Evolutionary conservation across 2,888 invertebrate genomes (phyloP).

Genomic region (Chymomyza caudatula): DNA sequence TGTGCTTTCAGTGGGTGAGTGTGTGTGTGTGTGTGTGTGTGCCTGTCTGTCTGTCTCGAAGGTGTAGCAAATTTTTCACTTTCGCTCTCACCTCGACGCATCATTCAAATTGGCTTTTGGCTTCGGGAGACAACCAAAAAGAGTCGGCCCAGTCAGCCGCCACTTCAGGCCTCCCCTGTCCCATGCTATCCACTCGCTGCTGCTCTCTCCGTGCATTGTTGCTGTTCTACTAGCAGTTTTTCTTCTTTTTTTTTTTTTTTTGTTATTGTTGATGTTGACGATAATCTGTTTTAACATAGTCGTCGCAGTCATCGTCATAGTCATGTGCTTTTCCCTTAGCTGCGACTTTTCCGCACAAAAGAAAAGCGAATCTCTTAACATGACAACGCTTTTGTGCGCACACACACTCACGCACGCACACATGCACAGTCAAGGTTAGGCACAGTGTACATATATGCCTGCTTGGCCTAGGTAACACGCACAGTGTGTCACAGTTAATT

Average conservation of each 20-base stretch:
- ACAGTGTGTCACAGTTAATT: not conserved
- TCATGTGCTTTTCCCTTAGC: not conserved
- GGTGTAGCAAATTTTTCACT: constrained; percentile 44
- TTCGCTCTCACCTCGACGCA: constrained; percentile 37
- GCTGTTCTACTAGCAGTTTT: constrained; percentile 4
- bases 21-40: not conserved
- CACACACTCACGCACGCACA: constrained; percentile 6
- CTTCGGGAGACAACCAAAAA: constrained; percentile 1
- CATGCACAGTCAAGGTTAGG: constrained; percentile 4
- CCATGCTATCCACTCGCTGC: not conserved
- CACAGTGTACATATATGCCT: not conserved
- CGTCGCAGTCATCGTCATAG: not conserved
- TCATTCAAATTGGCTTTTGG: not conserved
- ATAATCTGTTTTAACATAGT: constrained; percentile 37
- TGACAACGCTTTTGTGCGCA: not conserved
- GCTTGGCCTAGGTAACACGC: constrained; percentile 16
- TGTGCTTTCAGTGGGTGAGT: too few relatives aligned
- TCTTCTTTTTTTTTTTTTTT: not conserved
- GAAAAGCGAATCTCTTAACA: constrained; percentile 1
- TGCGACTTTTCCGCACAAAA: not conserved
- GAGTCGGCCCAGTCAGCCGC: not conserved
- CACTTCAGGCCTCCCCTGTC: constrained; percentile 29
- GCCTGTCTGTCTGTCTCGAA: constrained; percentile 26
- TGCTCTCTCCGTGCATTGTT: not conserved
- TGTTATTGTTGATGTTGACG: constrained; percentile 5